A percentile compares a stretch with the other conserved stretches of the same genome.
phyloP scores from a whole-genome alignment of 2,797 vertebrate genomes.

The Pithecia hirsuta region DNA sequence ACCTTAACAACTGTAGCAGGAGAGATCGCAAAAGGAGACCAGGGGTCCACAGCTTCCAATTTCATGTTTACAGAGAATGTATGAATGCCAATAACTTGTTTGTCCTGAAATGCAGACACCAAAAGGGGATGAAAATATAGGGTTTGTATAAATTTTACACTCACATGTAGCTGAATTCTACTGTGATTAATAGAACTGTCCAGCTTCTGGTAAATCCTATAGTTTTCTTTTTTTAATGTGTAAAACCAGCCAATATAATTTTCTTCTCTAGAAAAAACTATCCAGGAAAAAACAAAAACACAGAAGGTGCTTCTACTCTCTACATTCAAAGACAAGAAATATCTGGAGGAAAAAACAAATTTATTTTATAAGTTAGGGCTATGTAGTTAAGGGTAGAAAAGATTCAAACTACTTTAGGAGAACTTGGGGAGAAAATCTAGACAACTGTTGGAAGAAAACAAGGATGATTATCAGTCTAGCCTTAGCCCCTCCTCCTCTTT shows the following conservation, averaged over 20 bases:
- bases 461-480: background rate
- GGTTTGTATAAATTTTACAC: slow-evolving; percentile 12
- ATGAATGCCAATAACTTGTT: slow-evolving; percentile 89
- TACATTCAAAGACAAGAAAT: background rate
- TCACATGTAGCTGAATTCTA: background rate
- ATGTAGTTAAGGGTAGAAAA: background rate
- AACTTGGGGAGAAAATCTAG: background rate
- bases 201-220: slow-evolving; percentile 11
- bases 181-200: background rate
- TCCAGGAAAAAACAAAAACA: background rate
- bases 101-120: slow-evolving; percentile 90
- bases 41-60: slow-evolving; percentile 94
- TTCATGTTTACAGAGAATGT: slow-evolving; percentile 96
- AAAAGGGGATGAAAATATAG: background rate
- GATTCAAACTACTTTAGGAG: background rate
- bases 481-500: background rate
- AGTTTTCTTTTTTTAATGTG: background rate
- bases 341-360: slow-evolving; percentile 36
- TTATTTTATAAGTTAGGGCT: slow-evolving; percentile 5
- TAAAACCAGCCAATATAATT: background rate
- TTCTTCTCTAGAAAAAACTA: slow-evolving; percentile 10
- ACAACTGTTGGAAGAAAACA: background rate
- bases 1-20: slow-evolving; percentile 97
- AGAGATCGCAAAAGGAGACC: slow-evolving; percentile 93
- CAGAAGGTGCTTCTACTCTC: background rate